Evolutionary conservation across 2,888 invertebrate species (phyloP).

Genomic region (Coleophora deauratella): DNA sequence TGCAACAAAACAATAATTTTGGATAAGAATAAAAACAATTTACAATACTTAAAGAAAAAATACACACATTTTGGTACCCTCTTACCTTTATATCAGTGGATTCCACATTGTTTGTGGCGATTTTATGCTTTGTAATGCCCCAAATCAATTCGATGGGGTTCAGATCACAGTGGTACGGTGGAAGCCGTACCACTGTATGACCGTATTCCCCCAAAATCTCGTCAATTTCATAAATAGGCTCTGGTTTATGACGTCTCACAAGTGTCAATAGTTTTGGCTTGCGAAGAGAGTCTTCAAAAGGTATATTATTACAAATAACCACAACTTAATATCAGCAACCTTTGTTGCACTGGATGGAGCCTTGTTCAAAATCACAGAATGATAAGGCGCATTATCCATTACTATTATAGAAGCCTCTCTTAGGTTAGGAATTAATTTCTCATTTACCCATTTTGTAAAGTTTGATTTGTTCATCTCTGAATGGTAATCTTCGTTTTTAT

Average conservation of each 20-base stretch:
- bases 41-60: too few relatives aligned
- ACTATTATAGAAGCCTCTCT: slow-evolving; percentile 4
- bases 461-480: slow-evolving; percentile 12
- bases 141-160: slow-evolving; percentile 8
- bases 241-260: slow-evolving; percentile 2
- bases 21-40: too few relatives aligned
- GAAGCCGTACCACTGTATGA: slow-evolving; percentile 1
- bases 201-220: slow-evolving; percentile 1
- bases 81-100: neutral
- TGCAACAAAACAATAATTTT: too few relatives aligned
- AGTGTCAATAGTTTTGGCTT: slow-evolving; percentile 6
- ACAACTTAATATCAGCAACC: too few relatives aligned
- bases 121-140: slow-evolving; percentile 3
- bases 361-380: slow-evolving; percentile 8
- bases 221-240: slow-evolving; percentile 2
- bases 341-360: neutral
- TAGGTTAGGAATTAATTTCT: slow-evolving; percentile 12
- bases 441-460: slow-evolving; percentile 13
- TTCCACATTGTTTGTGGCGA: slow-evolving; percentile 5
- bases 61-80: too few relatives aligned
- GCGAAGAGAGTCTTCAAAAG: slow-evolving; percentile 4
- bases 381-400: slow-evolving; percentile 10
- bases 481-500: slow-evolving; percentile 8
- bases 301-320: neutral
- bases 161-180: slow-evolving; percentile 4